phyloP scores from a whole-genome alignment of 2,113 vertebrate species.

The Antennarius striatus region DNA sequence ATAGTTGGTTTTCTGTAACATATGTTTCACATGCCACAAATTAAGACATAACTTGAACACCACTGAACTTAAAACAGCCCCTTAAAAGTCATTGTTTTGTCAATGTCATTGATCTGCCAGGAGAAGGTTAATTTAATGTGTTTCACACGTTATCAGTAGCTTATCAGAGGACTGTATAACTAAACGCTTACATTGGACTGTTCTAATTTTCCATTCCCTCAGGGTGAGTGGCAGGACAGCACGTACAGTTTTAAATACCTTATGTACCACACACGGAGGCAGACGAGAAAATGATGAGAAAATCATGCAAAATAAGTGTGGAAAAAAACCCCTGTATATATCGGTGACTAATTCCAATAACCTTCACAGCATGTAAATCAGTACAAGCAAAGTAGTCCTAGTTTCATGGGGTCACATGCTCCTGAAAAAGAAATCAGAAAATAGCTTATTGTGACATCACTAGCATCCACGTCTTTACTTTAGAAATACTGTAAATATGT shows the following conservation, averaged over 20 bases:
- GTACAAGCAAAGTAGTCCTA: too few species aligned
- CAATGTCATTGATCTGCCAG: constrained; percentile 3
- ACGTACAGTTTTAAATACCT: background rate
- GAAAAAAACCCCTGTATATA: too few species aligned
- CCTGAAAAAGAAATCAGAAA: too few species aligned
- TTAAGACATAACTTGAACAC: background rate
- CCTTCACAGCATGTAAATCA: too few species aligned
- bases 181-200: constrained; percentile 12
- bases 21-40: background rate
- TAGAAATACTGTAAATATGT: background rate
- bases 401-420: too few species aligned
- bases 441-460: background rate
- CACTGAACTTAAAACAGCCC: background rate
- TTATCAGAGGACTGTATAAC: constrained; percentile 61
- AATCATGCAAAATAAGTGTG: too few species aligned
- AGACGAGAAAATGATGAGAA: background rate
- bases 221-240: background rate
- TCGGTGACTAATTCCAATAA: too few species aligned
- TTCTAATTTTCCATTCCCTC: constrained; percentile 5
- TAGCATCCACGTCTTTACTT: background rate
- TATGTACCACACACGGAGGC: background rate
- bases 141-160: constrained; percentile 45
- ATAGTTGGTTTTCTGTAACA: background rate
- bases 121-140: constrained; percentile 12
- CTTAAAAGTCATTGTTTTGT: background rate